These are phyloP conservation scores for Coptotermes formosanus DNA, from an alignment of 1,140 invertebrate genomes.

Conservation along the genomic window DNA sequence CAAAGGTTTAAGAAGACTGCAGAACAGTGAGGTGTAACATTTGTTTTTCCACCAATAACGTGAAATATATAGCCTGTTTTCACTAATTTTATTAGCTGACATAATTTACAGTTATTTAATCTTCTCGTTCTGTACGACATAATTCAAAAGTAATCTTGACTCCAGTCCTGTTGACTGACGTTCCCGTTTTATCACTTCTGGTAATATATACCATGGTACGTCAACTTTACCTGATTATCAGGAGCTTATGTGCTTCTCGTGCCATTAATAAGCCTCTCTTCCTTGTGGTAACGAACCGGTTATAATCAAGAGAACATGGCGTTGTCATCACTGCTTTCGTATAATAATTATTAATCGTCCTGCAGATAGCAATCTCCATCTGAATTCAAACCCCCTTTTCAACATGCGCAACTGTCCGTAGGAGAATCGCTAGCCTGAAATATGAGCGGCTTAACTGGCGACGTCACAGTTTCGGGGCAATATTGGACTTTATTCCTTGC, in stretches of 20 bases:
- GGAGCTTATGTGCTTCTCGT: background rate
- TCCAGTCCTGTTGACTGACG: background rate
- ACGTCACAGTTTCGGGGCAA: background rate
- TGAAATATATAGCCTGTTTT: background rate
- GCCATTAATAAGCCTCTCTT: background rate
- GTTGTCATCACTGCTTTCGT: background rate
- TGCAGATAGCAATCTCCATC: background rate
- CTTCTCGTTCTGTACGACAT: background rate
- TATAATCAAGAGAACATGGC: constrained; percentile 17
- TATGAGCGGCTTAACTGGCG: background rate
- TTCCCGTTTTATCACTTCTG: background rate
- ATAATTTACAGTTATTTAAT: background rate
- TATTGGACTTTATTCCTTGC: background rate
- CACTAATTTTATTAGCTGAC: background rate
- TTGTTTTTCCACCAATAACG: background rate
- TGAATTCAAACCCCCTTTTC: background rate
- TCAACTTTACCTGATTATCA: background rate
- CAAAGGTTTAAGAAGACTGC: too few species aligned
- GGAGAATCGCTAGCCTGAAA: background rate
- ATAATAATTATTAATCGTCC: constrained; percentile 19
- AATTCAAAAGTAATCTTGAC: too few species aligned
- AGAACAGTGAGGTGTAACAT: too few species aligned
- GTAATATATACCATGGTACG: background rate
- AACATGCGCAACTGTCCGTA: background rate
- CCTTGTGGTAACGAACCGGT: background rate